A percentile compares a stretch with the other conserved stretches of the same genome.
phyloP scores from a whole-genome alignment of 2,797 vertebrate genomes.

The Aulostomus chinensis region DNA sequence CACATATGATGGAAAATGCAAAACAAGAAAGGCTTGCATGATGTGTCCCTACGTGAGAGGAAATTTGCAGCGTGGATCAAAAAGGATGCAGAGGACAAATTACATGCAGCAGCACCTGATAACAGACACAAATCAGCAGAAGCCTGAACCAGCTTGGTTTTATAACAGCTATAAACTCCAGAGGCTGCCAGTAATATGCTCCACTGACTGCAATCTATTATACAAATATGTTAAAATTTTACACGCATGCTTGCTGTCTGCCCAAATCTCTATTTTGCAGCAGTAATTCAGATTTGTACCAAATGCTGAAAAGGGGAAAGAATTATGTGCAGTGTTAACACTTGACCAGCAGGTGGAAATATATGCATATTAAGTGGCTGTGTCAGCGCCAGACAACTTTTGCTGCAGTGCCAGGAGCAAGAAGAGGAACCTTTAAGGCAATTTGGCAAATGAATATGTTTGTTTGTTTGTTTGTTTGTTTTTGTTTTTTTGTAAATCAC shows the following conservation, averaged over 20 bases:
- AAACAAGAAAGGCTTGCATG: conserved; percentile 13
- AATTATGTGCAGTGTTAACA: conserved; percentile 59
- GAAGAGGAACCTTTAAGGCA: conserved; percentile 2
- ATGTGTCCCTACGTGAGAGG: conserved; percentile 16
- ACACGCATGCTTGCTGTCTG: conserved; percentile 55
- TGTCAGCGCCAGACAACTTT: conserved; percentile 51
- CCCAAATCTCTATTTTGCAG: conserved; percentile 53
- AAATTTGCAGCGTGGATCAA: conserved; percentile 48
- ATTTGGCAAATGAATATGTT: too few relatives aligned
- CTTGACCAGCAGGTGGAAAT: conserved; percentile 79
- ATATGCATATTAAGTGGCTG: conserved; percentile 74
- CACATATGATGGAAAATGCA: conserved; percentile 34
- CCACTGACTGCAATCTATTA: conserved; percentile 53
- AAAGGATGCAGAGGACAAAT: conserved; percentile 33
- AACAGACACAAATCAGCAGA: conserved; percentile 59
- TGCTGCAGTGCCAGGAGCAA: conserved; percentile 47
- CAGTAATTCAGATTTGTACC: conserved; percentile 64
- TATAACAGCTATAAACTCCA: conserved; percentile 62
- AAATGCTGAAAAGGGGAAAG: conserved; percentile 7
- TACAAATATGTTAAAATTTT: conserved; percentile 57
- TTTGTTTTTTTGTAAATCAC: neutral
- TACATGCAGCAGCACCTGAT: conserved; percentile 39
- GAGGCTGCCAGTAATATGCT: conserved; percentile 53
- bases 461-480: too few relatives aligned
- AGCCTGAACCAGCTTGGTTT: conserved; percentile 45